These are phyloP conservation scores for Seladonia tumulorum DNA, from an alignment of 2,888 invertebrate genomes.

Conservation along the genomic window DNA sequence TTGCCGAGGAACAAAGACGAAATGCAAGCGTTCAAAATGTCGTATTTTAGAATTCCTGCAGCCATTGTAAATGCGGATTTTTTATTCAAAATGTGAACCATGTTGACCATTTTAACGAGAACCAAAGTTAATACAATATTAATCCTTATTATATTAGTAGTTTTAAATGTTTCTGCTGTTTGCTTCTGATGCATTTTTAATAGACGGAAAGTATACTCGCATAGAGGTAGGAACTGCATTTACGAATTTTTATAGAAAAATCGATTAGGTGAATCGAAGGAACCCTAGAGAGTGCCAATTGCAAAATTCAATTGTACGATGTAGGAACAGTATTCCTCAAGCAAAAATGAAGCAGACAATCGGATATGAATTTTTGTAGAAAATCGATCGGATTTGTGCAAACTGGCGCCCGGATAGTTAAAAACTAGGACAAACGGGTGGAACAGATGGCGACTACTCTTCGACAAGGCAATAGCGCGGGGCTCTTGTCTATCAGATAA, in stretches of 20 bases:
- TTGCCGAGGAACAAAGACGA: no score
- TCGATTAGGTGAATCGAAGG: no score
- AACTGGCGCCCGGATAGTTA: neutral
- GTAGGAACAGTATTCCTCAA: no score
- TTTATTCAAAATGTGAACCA: neutral
- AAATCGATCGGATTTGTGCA: neutral
- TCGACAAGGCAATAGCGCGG: neutral
- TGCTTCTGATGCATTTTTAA: no score
- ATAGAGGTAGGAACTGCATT: no score
- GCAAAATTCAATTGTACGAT: neutral
- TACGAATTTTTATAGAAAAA: no score
- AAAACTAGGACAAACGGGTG: neutral
- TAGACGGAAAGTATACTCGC: no score
- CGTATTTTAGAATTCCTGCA: neutral
- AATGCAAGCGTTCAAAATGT: neutral
- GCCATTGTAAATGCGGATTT: neutral
- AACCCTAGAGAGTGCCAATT: no score
- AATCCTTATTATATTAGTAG: no score
- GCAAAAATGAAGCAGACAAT: neutral
- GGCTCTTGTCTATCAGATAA: conserved; percentile 30
- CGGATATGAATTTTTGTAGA: neutral
- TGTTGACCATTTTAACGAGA: no score
- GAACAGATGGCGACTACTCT: neutral
- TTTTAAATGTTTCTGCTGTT: no score
- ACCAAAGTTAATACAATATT: no score